Base-by-base conservation (phyloP, 2,113 vertebrate genomes). In the Thalassoma bifasciatum region DNA sequence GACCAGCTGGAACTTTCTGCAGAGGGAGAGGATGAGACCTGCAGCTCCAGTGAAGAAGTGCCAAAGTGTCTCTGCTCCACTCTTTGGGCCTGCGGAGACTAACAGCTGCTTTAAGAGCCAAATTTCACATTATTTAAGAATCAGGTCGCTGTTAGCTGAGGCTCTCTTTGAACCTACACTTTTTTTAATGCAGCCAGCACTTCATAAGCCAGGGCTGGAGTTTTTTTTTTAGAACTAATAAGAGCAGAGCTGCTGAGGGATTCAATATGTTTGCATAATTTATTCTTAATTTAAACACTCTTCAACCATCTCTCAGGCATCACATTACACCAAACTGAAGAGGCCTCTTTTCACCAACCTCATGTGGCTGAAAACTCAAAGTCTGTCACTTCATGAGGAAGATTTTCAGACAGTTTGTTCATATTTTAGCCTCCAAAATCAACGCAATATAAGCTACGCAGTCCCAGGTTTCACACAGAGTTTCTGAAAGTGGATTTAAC, bases 1-100 rank as follows among this genome's bases (percentile, higher is more conserved):
- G 71, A 83, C 81, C 83, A 84, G 72, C 84, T 82, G 88, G 83
- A 86, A 78, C 51, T 53, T 47, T 80, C 53, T 68, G 79, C 14
- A 56, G 61, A 47, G 37, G 65, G 74, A 74, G 59, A 84, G 70
- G 79, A 81, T 56, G 68, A 83, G 58, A 86, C 69, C 57, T 50
- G 49, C 75, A 64, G 72, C 72, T 72, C 75, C 74, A 73, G 16
- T 58, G 80, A 85, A 66, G 65, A 74, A 17, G 58, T 52, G 72
- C 75, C 66, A 86, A 60, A 73, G 6, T 82, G 58, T 75, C 14
- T 34, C 56, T 58, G 54, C 36, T 52, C 19, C 22, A 11, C 21
- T 44, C 77, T 66, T 73, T 63, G 66, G 52, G 40, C 23, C 44
- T 22, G 22, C 44, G 67, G 69, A 66, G 57, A 47, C 34, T 26